phyloP scores from a whole-genome alignment of 2,113 vertebrate species.

The Pangasianodon hypophthalmus region DNA sequence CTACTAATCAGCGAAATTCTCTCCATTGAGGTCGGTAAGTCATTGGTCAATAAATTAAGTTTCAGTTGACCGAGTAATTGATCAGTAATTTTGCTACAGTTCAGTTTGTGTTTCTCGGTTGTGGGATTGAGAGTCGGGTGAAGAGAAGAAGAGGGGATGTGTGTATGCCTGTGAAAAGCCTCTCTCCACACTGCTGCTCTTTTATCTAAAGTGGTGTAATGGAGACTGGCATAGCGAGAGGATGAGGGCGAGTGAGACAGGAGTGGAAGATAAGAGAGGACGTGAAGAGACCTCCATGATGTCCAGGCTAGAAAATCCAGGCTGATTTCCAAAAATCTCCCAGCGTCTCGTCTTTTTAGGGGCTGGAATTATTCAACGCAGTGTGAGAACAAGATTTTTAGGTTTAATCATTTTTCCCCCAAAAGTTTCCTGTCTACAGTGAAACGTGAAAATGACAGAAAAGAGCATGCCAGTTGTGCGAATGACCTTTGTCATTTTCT shows the following conservation, averaged over 20 bases:
- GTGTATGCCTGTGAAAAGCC: slow-evolving; percentile 39
- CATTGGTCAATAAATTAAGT: neutral
- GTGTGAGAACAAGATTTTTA: neutral
- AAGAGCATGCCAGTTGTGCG: neutral
- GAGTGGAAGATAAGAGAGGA: slow-evolving; percentile 13
- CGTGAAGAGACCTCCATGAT: neutral
- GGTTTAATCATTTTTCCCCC: neutral
- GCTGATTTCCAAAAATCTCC: neutral
- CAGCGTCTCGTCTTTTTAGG: neutral
- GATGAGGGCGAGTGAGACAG: slow-evolving; percentile 15
- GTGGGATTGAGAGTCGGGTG: slow-evolving; percentile 24
- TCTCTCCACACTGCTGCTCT: slow-evolving; percentile 37
- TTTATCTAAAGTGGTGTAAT: slow-evolving; percentile 46
- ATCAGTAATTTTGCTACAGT: neutral
- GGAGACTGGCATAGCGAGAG: slow-evolving; percentile 39
- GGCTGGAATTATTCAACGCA: neutral
- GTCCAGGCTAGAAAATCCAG: neutral
- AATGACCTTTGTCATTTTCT: neutral
- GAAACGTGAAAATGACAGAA: neutral
- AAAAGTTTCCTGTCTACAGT: neutral
- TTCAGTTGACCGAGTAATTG: neutral
- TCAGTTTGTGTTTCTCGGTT: neutral
- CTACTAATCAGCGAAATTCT: neutral
- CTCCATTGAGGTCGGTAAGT: neutral
- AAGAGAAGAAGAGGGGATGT: neutral